Evolutionary conservation across 2,888 invertebrate genomes (phyloP).

Genomic region (Mechanitis mazaeus): DNA sequence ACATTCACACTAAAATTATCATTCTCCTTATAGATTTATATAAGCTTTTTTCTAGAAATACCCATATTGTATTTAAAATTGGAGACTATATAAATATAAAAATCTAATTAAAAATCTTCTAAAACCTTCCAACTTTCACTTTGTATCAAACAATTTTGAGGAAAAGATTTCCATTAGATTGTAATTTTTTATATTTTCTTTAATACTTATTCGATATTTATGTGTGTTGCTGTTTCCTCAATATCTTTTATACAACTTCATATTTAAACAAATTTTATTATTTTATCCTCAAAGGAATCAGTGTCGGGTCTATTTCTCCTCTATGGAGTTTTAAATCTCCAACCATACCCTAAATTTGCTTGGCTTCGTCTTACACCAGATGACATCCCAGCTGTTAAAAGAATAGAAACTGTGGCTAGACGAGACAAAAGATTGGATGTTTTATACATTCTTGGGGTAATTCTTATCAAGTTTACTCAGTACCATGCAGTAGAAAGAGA

Average conservation of each 20-base stretch:
- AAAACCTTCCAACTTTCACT: background rate
- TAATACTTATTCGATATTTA: no score
- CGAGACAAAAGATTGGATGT: conserved; percentile 48
- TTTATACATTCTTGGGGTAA: conserved; percentile 49
- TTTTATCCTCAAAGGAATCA: conserved; percentile 42
- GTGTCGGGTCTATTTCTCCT: conserved; percentile 59
- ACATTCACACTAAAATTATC: no score
- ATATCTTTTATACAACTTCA: background rate
- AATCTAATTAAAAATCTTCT: background rate
- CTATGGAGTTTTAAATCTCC: conserved; percentile 51
- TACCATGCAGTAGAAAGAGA: conserved; percentile 48
- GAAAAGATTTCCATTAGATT: no score
- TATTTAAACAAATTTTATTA: background rate
- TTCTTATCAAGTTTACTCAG: conserved; percentile 49
- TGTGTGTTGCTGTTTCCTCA: no score
- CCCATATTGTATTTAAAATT: background rate
- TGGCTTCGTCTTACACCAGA: conserved; percentile 46
- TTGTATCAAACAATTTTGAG: no score
- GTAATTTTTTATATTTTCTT: no score
- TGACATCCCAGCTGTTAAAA: conserved; percentile 44
- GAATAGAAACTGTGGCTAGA: conserved; percentile 46
- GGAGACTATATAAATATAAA: background rate
- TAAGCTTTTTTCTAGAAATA: no score
- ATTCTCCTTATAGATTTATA: no score
- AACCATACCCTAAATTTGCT: conserved; percentile 53